Conservation (phyloP, 2,888 invertebrate genomes). For the Diarsia rubi region DNA sequence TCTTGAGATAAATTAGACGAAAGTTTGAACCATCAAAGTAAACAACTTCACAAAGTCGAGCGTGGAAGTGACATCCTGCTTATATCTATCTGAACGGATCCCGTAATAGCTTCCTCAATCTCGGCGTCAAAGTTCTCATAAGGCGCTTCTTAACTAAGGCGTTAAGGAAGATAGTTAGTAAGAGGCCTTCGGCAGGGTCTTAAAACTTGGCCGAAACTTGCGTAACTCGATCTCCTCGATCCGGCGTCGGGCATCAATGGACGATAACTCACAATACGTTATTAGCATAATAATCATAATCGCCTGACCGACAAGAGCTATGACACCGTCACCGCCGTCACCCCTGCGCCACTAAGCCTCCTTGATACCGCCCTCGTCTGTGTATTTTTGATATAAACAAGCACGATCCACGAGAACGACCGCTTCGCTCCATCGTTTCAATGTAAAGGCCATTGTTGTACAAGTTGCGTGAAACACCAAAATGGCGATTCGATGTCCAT, state of each 20-base stretch:
- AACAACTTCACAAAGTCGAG: slow-evolving; percentile 88
- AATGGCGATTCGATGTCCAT: slow-evolving; percentile 79
- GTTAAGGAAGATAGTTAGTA: slow-evolving; percentile 90
- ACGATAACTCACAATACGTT: slow-evolving; percentile 87
- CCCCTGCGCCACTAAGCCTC: slow-evolving; percentile 43
- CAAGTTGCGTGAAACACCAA: slow-evolving; percentile 69
- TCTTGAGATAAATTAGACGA: slow-evolving; percentile 82
- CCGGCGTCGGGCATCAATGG: slow-evolving; percentile 82
- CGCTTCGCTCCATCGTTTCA: slow-evolving; percentile 44
- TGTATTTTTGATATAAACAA: slow-evolving; percentile 52
- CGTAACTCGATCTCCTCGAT: slow-evolving; percentile 87
- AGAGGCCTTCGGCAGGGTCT: slow-evolving; percentile 89
- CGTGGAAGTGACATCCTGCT: slow-evolving; percentile 90
- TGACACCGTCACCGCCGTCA: slow-evolving; percentile 42
- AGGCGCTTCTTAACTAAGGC: slow-evolving; percentile 90
- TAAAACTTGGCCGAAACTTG: slow-evolving; percentile 89
- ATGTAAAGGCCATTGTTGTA: slow-evolving; percentile 64
- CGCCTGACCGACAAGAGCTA: slow-evolving; percentile 69
- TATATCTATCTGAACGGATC: slow-evolving; percentile 89
- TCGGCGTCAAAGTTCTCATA: slow-evolving; percentile 90
- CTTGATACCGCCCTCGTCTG: slow-evolving; percentile 43
- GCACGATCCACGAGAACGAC: slow-evolving; percentile 30
- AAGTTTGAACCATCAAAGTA: slow-evolving; percentile 88
- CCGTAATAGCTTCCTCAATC: slow-evolving; percentile 91
- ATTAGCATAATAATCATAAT: slow-evolving; percentile 86